phyloP scores from a whole-genome alignment of 2,113 vertebrate genomes.

The Pterophyllum scalare region DNA sequence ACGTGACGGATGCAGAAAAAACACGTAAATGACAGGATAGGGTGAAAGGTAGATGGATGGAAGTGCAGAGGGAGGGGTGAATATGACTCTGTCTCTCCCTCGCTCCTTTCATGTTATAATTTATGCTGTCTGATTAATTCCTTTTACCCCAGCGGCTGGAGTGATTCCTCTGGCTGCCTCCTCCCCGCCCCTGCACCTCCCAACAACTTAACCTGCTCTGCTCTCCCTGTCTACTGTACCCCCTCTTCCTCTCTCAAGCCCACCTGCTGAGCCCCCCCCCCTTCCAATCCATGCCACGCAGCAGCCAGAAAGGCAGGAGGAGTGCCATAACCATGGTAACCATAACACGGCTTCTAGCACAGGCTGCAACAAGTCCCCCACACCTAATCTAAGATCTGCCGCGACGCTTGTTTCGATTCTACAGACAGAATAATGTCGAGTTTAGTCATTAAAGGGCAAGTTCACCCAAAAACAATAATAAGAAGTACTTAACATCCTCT shows the following conservation, averaged over 20 bases:
- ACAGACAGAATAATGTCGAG: not conserved
- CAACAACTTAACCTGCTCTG: constrained; percentile 23
- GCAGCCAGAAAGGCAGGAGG: constrained; percentile 41
- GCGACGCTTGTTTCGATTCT: not conserved
- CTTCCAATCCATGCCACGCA: not conserved
- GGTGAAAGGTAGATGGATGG: constrained; percentile 26
- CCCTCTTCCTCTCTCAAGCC: constrained; percentile 49
- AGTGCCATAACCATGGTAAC: constrained; percentile 70
- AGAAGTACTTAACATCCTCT: not conserved
- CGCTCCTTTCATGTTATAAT: constrained; percentile 79
- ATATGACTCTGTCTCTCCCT: constrained; percentile 20
- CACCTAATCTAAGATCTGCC: constrained; percentile 17
- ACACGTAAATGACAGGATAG: not conserved
- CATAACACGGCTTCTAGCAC: not conserved
- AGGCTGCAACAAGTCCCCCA: constrained; percentile 27
- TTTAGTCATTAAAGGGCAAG: not conserved
- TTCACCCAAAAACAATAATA: constrained; percentile 1
- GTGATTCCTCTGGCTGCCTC: constrained; percentile 62
- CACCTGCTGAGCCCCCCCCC: constrained; percentile 73
- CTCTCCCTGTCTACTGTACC: constrained; percentile 14
- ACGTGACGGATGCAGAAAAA: not conserved
- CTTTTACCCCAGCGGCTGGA: constrained; percentile 68
- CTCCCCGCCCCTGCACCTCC: constrained; percentile 44
- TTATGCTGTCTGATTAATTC: constrained; percentile 81
- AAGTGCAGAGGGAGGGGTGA: constrained; percentile 10